Conservation (phyloP, 2,888 invertebrate genomes). For the Petrolisthes manimaculis region DNA sequence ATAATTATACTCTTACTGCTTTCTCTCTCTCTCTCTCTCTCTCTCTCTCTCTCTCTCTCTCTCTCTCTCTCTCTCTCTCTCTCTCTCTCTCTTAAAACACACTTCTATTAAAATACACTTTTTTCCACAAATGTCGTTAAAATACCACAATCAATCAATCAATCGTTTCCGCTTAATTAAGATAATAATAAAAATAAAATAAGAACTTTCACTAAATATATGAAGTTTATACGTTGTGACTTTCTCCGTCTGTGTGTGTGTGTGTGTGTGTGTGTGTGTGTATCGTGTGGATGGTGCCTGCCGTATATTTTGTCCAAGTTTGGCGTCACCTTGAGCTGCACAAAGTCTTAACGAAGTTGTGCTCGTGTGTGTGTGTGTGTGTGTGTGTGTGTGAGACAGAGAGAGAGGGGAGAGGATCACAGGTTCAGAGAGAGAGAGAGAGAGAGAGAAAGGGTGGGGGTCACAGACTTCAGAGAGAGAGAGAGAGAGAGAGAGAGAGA, state of each 20-base stretch:
- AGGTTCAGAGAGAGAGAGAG: neutral
- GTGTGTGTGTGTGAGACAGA: neutral
- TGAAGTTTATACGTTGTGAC: no score
- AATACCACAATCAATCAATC: neutral
- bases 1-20: neutral
- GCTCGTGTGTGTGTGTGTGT: no score
- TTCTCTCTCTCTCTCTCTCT: neutral
- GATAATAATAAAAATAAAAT: neutral
- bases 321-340: no score
- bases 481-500: neutral
- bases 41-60: neutral
- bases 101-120: neutral
- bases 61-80: neutral
- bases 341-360: no score
- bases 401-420: neutral
- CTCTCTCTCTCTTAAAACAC: neutral
- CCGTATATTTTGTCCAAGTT: no score
- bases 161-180: neutral
- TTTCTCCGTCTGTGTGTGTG: no score
- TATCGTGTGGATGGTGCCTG: no score
- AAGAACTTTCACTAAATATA: neutral
- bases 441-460: neutral
- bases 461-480: neutral
- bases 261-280: no score
- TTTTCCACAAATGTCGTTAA: neutral